These are phyloP conservation scores for Eledona agricola DNA, from an alignment of 2,888 invertebrate genomes.

Conservation along the genomic window DNA sequence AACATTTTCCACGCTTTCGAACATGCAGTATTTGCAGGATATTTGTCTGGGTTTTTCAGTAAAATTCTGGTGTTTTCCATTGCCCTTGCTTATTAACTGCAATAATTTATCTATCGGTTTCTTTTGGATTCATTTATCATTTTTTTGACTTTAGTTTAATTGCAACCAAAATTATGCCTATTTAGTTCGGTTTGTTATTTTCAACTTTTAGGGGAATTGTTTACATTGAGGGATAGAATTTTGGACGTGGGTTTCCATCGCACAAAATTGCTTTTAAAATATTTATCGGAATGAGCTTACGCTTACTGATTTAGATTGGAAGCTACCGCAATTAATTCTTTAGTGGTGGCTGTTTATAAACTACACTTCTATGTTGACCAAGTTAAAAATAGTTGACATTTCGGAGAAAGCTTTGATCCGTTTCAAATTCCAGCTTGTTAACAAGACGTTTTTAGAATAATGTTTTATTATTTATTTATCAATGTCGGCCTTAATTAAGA, in stretches of 20 bases:
- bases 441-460: constrained; percentile 17
- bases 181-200: constrained; percentile 21
- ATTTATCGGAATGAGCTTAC: constrained; percentile 13
- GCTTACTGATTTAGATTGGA: constrained; percentile 3
- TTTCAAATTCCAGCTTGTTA: constrained; percentile 33
- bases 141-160: neutral
- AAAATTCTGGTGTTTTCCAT: too few species aligned
- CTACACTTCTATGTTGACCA: constrained; percentile 26
- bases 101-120: too few species aligned
- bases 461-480: constrained; percentile 27
- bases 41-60: too few species aligned
- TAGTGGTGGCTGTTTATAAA: constrained; percentile 29
- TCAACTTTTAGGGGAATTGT: constrained; percentile 13
- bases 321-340: constrained; percentile 20
- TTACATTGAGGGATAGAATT: constrained; percentile 11
- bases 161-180: constrained; percentile 5
- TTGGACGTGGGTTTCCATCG: constrained; percentile 11
- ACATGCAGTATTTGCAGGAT: too few species aligned
- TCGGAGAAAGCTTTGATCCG: constrained; percentile 27
- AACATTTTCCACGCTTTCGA: too few species aligned
- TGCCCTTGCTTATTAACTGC: too few species aligned
- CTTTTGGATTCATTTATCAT: too few species aligned
- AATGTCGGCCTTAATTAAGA: constrained; percentile 16
- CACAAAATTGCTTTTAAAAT: constrained; percentile 27
- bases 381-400: constrained; percentile 40